Evolutionary conservation across 2,113 vertebrate genomes (phyloP), one percentile per base, ranked within the genome.

Genomic region (Macroglossus sobrinus): DNA sequence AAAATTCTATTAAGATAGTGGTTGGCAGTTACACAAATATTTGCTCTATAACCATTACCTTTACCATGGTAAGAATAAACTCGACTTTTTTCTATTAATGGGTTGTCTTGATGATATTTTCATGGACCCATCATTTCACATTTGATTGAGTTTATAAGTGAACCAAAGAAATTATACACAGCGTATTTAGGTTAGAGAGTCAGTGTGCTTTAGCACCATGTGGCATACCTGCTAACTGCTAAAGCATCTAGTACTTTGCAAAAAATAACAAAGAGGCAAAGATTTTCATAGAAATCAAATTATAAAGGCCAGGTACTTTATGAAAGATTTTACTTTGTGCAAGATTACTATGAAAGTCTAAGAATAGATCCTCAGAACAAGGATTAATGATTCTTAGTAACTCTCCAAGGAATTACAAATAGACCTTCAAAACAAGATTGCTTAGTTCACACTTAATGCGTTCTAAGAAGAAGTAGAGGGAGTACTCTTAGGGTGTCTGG

Each of bases 61-160:
- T 95, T 81, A 57, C 21, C 55, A 50, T 59, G 33, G 40, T 57
- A 81, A 81, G 43, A 94, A 81, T 80, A 80, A 96, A 84, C 64
- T 92, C 45, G n/a, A 26, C 30, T 76, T 96, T 66, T 74, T 82
- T 43, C 80, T 87, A 71, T 55, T 59, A 91, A 74, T 18, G 75
- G 72, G 19, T 75, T 82, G 43, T 79, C 93, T 78, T 33, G 69
- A 87, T 50, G 61, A 69, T 93, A 94, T 84, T 93, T 97, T 91
- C 68, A 89, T 69, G 50, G 8, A 69, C 2, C 38, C 59, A 61
- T 79, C 87, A 79, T 33, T n/a, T 18, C 35, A 72, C 53, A 86
- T 84, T 82, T 94, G 91, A 94, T 38, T 95, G 95, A 92, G 24
- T 91, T 93, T 63, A 76, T 90, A 94, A 94, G 96, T 80, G 82